A percentile compares a stretch with the other conserved stretches of the same genome.
Evolutionary conservation across 2,113 vertebrate genomes (phyloP).

Genomic region (Dipodomys stephensi): DNA sequence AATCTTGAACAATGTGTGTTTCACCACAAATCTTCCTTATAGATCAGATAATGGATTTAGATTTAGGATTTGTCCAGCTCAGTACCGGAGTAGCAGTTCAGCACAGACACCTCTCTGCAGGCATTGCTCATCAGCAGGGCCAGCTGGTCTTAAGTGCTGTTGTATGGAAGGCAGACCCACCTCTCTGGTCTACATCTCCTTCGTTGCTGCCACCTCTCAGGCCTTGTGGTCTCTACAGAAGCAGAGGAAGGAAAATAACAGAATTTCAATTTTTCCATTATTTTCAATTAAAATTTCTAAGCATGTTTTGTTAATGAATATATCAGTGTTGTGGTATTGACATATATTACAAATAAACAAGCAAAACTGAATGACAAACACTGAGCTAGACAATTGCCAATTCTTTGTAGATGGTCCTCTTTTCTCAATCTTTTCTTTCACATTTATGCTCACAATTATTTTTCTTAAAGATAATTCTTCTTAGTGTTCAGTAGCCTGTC

Average conservation of each 20-base stretch:
- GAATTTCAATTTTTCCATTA: not conserved
- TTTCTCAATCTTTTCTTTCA: not conserved
- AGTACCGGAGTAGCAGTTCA: not conserved
- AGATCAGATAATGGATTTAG: not conserved
- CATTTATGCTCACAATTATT: not conserved
- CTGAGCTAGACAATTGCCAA: not conserved
- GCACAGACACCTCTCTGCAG: fast-evolving
- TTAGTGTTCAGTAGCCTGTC: not conserved
- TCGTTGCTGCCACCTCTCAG: not conserved
- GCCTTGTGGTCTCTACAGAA: not conserved
- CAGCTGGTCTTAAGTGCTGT: not conserved
- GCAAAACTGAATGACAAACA: no score
- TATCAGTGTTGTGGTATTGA: not conserved
- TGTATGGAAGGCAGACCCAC: not conserved
- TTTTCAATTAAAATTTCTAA: not conserved
- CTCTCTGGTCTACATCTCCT: not conserved
- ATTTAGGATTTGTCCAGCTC: not conserved
- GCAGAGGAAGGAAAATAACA: not conserved
- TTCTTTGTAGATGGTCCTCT: not conserved
- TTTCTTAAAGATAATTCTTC: not conserved
- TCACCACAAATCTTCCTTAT: not conserved
- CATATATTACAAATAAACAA: not conserved
- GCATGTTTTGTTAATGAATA: not conserved
- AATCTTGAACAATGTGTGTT: not conserved
- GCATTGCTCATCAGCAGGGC: no score